A percentile compares a stretch with the other conserved stretches of the same genome.
Conservation (phyloP, 2,797 vertebrate species). For the Mus spretus region DNA sequence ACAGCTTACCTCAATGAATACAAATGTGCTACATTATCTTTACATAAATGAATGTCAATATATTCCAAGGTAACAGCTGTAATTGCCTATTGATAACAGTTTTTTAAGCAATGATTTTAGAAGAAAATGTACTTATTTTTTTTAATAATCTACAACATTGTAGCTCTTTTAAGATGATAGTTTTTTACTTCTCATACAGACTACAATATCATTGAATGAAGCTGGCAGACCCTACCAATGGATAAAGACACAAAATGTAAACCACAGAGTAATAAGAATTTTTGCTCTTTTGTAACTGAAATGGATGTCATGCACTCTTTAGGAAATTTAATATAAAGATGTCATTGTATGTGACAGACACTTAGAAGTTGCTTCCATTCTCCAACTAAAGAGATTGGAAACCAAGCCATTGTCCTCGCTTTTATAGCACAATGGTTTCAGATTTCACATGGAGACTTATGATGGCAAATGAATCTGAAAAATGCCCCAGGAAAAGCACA, state of each 20-base stretch:
- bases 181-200: slow-evolving; percentile 87
- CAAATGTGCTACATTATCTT: slow-evolving; percentile 89
- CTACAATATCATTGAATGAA: slow-evolving; percentile 85
- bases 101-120: slow-evolving; percentile 86
- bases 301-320: slow-evolving; percentile 81
- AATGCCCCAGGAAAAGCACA: slow-evolving; percentile 64
- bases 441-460: slow-evolving; percentile 73
- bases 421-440: slow-evolving; percentile 75
- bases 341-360: slow-evolving; percentile 78
- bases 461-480: slow-evolving; percentile 81
- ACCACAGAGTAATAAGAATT: slow-evolving; percentile 83
- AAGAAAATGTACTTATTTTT: slow-evolving; percentile 89
- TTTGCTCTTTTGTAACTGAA: slow-evolving; percentile 82
- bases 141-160: slow-evolving; percentile 86
- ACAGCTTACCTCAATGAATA: slow-evolving; percentile 89
- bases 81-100: slow-evolving; percentile 91
- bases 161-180: slow-evolving; percentile 88
- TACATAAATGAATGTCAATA: slow-evolving; percentile 90
- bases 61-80: slow-evolving; percentile 88
- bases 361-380: slow-evolving; percentile 69
- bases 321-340: slow-evolving; percentile 82
- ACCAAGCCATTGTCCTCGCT: slow-evolving; percentile 72
- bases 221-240: slow-evolving; percentile 78
- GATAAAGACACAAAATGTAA: slow-evolving; percentile 87
- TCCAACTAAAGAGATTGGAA: slow-evolving; percentile 72